Conservation (phyloP, 2,888 invertebrate species). For the Eilema sororculum region DNA sequence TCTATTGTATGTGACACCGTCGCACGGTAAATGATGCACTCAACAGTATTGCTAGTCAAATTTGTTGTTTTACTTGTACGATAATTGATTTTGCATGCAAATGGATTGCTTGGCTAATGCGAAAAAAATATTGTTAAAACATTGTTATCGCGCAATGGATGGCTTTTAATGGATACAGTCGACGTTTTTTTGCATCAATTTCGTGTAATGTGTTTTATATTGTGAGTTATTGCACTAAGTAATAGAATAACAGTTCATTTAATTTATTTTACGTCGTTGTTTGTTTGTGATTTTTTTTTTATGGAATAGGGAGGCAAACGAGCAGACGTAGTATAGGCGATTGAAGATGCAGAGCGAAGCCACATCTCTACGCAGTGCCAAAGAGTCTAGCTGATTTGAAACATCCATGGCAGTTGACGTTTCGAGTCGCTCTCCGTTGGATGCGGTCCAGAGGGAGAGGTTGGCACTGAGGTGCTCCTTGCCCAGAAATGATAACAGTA, state of each 20-base stretch:
- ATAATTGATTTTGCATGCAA: slow-evolving; percentile 62
- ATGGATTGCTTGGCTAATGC: slow-evolving; percentile 62
- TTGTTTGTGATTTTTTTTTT: background rate
- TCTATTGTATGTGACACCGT: slow-evolving; percentile 48
- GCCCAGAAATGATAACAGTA: no score
- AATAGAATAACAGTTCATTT: slow-evolving; percentile 25
- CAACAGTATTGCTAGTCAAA: slow-evolving; percentile 69
- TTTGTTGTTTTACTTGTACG: slow-evolving; percentile 63
- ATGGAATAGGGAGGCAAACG: no score
- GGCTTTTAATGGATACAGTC: slow-evolving; percentile 38
- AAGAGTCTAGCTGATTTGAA: no score
- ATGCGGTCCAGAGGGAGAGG: no score
- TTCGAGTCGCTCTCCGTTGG: no score
- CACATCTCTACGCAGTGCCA: no score
- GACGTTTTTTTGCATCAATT: slow-evolving; percentile 24
- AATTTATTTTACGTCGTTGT: background rate
- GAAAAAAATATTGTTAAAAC: slow-evolving; percentile 57
- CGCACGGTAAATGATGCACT: slow-evolving; percentile 73
- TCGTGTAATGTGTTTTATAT: slow-evolving; percentile 33
- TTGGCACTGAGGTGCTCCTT: no score
- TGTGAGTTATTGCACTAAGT: slow-evolving; percentile 32
- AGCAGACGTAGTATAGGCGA: no score
- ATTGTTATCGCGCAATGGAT: slow-evolving; percentile 41
- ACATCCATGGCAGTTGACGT: no score
- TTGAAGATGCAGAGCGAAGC: no score